Evolutionary conservation across 1,140 invertebrate genomes (phyloP), one percentile per base, ranked within the genome.

Genomic region (Luehdorfia chinensis): DNA sequence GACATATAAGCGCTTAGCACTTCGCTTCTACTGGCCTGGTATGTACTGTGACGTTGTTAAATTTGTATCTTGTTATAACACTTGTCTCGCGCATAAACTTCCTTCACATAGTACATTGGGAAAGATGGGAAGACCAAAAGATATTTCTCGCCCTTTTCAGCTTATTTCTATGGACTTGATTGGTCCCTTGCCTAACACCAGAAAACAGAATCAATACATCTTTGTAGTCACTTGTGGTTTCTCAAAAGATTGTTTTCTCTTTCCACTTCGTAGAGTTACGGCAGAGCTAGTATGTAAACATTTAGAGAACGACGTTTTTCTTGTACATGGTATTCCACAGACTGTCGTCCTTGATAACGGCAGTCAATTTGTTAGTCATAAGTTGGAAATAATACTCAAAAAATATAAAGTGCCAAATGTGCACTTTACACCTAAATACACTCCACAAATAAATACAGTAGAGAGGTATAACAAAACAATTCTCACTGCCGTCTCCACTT

Each of bases 311-410:
- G 31, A 59, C 1, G 48, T 81, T 0, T 50, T 75, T 4, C 50
- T 55, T 2, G 48, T 65, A 0, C 75, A 62, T 34, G 73, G 73
- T 9, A 49, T 57, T 14, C 76, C 76, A 1, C 33, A 58, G 19
- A 59, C 53, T 0, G 36, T 81, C 1, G 31, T 81, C 0, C 60
- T 77, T 13, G 86, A 89, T 33, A 84, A 86, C 41, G 87, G 84
- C 0, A 59, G 55, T 4, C 75, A 88, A 41, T 89, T 88, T 41
- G 51, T 50, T 15, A 66, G 68, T 18, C 18, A 49, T 13, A 34
- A 53, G 11, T 6, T 49, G 0, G 13, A 50, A 13, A 8, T 7
- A 2, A 23, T 45, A 5, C 54, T 55, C 14, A 30, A 15, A 15
- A 52, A 36, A n/a, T n/a, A n/a, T 28, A 54, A 31, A 6, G 23